Evolutionary conservation across 2,888 invertebrate genomes (phyloP), one percentile per base, ranked within the genome.

Genomic region (Perizoma affinitatum): DNA sequence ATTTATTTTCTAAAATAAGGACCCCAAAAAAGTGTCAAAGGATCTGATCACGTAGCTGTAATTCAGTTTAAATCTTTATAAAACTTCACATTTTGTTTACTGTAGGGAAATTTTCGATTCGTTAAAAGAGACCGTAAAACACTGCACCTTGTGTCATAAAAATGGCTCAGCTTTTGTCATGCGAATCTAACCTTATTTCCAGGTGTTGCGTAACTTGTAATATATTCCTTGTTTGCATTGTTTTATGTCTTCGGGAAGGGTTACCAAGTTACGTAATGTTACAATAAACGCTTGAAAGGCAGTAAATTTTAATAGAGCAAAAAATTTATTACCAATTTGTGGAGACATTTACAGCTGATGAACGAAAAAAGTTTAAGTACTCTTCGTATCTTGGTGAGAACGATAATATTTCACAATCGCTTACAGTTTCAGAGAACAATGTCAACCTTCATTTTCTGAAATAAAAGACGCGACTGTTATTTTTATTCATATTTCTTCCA

Each of bases 271-370:
- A 88, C 87, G 87, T 84, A 87, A 88, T 82, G 77, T 81, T 79
- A 86, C 84, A 83, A 86, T 87, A 87, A 90, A 87, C 83, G 82
- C 82, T 87, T 87, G 82, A 82, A 82, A 80, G 79, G 76, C 73
- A 82, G 86, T 88, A 87, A 87, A 87, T 88, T 89, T 88, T 88
- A 88, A 90, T 89, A 88, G 87, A 84, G 82, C 82, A 84, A 80
- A 87, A n/a, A 87, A 86, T 90, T 89, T 90, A 91, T 84, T 78
- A 77, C 77, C 87, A 79, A 83, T 88, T 88, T 85, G 85, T 82
- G 82, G 84, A 73, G 88, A 89, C 87, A 84, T 88, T 90, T 90
- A 90, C 84, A 85, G 83, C 82, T 84, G 84, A 86, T 83, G 84
- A 87, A 84, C 82, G 82, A 86, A 88, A 85, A 86, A 76, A 71